Evolutionary conservation across 2,888 invertebrate species (phyloP), one percentile per base, ranked within the genome.

Genomic region (Phalera bucephala): DNA sequence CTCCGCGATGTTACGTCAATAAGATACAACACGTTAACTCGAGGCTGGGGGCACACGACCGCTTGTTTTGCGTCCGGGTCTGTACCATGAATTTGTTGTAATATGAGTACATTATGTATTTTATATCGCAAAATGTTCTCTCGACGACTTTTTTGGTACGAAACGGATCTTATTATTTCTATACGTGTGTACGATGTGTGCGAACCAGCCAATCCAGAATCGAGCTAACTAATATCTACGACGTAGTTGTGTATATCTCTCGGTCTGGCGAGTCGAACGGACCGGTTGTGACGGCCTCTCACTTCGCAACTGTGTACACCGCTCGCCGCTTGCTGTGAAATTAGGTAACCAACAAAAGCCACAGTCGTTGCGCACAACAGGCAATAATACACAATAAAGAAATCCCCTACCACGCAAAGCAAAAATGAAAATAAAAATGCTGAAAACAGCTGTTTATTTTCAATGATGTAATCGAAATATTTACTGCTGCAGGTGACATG

Each of bases 241-340:
- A 65, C 55, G 65, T 69, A 72, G 68, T 64, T 72, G 71, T 60
- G n/a, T n/a, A n/a, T n/a, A 80, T 79, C 78, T 83, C 71, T 74
- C 72, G 79, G 78, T 74, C 80, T 80, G 83, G 70, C 77, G 65
- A 80, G 72, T 74, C 68, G 72, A 81, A 64, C 80, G 70, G 74
- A 87, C 89, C 87, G 87, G 86, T 88, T 86, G 78, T 67, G 80
- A 69, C 80, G 83, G 86, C 88, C 89, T 89, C 88, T 88, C 87
- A 88, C 88, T 88, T 88, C 70, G 87, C 84, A 86, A 89, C 82
- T 76, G 73, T 73, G 78, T 80, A 72, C 75, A 77, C 82, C 79
- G 77, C 80, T 77, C 72, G 70, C 69, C 66, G 77, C 71, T 82
- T 67, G 79, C 85, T 82, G 79, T 77, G 78, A 81, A 88, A 87